Base-by-base conservation (phyloP, 1,140 invertebrate species). In the Polypedilum vanderplanki region DNA sequence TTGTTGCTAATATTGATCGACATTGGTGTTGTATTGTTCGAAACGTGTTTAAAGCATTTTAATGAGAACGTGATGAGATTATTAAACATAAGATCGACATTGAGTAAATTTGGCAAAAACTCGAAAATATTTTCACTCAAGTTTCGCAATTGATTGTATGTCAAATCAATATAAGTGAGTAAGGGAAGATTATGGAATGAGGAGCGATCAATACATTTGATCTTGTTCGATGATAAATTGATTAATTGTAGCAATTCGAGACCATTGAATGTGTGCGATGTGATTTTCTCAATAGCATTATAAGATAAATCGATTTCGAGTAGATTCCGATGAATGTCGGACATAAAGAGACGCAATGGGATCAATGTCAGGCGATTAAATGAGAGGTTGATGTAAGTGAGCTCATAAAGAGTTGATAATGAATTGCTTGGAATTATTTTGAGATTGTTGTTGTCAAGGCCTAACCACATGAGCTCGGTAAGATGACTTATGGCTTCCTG, bases 381-480 rank as follows among this genome's bases (percentile, higher is more conserved):
- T 79, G 94, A 93, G 77, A 97, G 81, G 83, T 95, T 95, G 20
- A 95, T 84, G 80, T 95, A 95, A 77, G 90, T 89, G 12, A 96
- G 80, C 77, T 90, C 87, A 3, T 87, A 85, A 78, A 92, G 89
- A 74, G 83, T 80, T 1, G 80, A 78, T 65, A 89, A 83, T 0
- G 88, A 87, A 33, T 89, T 88, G 33, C 88, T 83, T 15, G 89
- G 87, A 0, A 95, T 84, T 0, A 85, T 86, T 78, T 90, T 88
- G 76, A 95, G 88, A 79, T 93, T 91, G 78, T 96, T 97, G 81
- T 95, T 93, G 81, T 97, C 94, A 76, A 96, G 83, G 10, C 93
- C 91, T 40, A 97, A 83, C 92, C 93, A 95, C 78, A 90, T 87
- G 0, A 97, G 84, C 78, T 89, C 88, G 12, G 85, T 86, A 5